Evolutionary conservation across 2,797 vertebrate species (phyloP), one percentile per base, ranked within the genome.

Genomic region (Rhabdophis nuchalis): DNA sequence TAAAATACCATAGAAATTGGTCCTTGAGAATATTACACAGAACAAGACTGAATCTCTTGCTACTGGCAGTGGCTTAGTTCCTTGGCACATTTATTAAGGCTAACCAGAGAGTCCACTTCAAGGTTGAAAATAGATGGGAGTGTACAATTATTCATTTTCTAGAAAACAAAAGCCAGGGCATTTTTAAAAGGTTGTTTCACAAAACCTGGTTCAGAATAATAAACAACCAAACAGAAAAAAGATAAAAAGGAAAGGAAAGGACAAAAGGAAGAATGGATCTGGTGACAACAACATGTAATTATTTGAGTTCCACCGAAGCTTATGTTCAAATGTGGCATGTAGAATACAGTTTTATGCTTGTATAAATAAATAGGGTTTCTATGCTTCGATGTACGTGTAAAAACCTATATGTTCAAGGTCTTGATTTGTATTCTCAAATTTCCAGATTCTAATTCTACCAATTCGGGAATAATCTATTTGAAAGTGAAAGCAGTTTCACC

Each of bases 41-140:
- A 95, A 95, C 20, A 77, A 95, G 93, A 95, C 85, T 72, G 95
- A 94, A 92, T 97, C 95, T 97, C 86, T 92, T 96, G 96, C 96
- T 96, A 94, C 94, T 96, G 95, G 95, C 96, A 97, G 95, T 95
- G 94, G 94, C 68, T 94, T 96, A 50, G 89, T 95, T 97, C 93
- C 95, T 93, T 95, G 92, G n/a, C 93, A 93, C 53, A 18, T 96
- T 91, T 96, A 95, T 95, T 96, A 96, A 97, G 96, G 96, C 96
- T 95, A 96, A 96, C 95, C 95, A 96, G 90, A 94, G 86, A 94
- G 93, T 94, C 96, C 94, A 96, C 93, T 93, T 95, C 95, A 97
- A 96, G 89, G n/a, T 93, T 89, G 91, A 96, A 94, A 96, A 13
- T 58, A 85, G 86, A 94, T 92, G 93, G 90, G 57, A 0, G n/a